These are phyloP conservation scores for Euwallacea fornicatus DNA, from an alignment of 1,140 invertebrate species.

Conservation along the genomic window DNA sequence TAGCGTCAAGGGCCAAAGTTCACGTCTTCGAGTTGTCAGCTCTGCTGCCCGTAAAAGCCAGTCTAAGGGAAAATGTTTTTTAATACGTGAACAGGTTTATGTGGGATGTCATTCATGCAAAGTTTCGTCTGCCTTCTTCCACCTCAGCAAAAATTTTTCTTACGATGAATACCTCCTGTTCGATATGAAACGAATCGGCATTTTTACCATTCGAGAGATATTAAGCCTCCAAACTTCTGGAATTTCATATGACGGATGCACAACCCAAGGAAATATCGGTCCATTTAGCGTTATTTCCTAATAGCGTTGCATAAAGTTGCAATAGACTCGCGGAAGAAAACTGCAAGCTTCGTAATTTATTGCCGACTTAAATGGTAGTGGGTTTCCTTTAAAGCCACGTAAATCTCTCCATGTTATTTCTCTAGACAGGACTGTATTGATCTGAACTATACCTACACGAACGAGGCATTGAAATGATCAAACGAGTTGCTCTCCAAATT, in stretches of 20 bases:
- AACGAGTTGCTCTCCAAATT: too few species aligned
- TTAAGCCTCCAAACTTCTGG: not conserved
- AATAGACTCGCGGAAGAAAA: conserved; percentile 19
- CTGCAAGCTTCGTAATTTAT: conserved; percentile 18
- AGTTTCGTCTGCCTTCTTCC: not conserved
- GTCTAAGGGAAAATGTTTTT: not conserved
- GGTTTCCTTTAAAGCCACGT: conserved; percentile 17
- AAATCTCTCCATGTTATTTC: conserved; percentile 8
- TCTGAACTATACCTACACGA: not conserved
- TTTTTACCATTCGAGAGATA: not conserved
- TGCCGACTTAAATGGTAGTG: conserved; percentile 21
- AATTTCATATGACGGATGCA: conserved; percentile 5
- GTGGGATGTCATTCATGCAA: too few species aligned
- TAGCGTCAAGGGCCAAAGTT: too few species aligned
- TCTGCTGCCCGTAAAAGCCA: not conserved
- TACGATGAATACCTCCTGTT: not conserved
- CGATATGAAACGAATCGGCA: not conserved
- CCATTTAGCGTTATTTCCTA: conserved; percentile 28
- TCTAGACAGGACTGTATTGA: conserved; percentile 2
- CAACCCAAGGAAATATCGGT: conserved; percentile 9
- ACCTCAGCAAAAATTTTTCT: not conserved
- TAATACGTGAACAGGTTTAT: too few species aligned
- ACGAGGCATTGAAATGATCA: not conserved
- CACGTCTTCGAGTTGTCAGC: too few species aligned
- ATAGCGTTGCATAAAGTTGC: conserved; percentile 24